Percentiles rank a stretch among this genome's conserved stretches.
Conservation (phyloP, 2,113 vertebrate species). For the Gasterosteus nipponicus region DNA sequence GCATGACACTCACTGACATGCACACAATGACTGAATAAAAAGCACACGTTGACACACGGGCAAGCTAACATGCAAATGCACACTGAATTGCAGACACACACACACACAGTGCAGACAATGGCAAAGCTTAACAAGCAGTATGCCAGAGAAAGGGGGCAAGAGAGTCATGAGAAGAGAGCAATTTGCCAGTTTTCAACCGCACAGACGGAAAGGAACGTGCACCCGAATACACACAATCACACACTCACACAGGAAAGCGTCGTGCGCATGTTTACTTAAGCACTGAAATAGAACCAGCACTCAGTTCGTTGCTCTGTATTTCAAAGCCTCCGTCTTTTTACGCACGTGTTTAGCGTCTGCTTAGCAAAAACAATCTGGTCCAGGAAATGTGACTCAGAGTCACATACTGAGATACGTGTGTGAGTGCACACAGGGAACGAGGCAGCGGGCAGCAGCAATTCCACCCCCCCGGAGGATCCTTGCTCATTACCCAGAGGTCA, state of each 20-base stretch:
- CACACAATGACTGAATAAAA: conserved; percentile 44
- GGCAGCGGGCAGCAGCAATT: conserved; percentile 58
- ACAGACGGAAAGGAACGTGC: conserved; percentile 24
- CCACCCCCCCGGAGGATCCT: conserved; percentile 55
- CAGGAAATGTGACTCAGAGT: background rate
- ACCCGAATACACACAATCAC: conserved; percentile 10
- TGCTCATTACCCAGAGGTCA: conserved; percentile 79
- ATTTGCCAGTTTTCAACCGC: conserved; percentile 52
- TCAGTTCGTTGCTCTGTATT: background rate
- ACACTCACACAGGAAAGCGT: background rate
- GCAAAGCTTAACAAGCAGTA: conserved; percentile 58
- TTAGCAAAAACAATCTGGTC: background rate
- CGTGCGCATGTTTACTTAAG: background rate
- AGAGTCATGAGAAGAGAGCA: conserved; percentile 65
- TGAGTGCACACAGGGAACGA: conserved; percentile 37
- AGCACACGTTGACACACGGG: conserved; percentile 37
- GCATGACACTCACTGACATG: conserved; percentile 48
- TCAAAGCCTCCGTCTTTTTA: background rate
- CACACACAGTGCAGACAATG: conserved; percentile 33
- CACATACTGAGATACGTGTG: background rate
- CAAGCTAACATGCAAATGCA: conserved; percentile 34
- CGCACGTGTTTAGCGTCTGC: background rate
- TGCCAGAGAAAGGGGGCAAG: conserved; percentile 51
- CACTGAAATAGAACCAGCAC: background rate
- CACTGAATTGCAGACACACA: conserved; percentile 11